Conservation (phyloP, 1,140 invertebrate genomes). For the Neodiprion virginianus region DNA sequence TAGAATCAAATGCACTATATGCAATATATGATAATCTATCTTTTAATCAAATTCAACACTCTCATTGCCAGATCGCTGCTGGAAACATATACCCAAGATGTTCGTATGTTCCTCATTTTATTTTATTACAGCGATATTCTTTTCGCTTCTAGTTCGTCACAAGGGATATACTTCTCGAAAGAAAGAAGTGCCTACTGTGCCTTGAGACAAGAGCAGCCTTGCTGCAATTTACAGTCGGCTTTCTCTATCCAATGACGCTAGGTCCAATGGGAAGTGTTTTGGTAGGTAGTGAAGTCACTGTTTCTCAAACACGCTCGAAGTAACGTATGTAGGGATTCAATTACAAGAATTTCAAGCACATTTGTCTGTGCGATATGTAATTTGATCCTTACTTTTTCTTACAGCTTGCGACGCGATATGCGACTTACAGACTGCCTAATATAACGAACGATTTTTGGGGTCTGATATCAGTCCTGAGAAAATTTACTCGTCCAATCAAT, state of each 20-base stretch:
- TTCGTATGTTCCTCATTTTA: too few species aligned
- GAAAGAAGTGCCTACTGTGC: conserved; percentile 59
- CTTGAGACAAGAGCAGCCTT: conserved; percentile 53
- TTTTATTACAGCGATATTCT: background rate
- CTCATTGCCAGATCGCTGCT: too few species aligned
- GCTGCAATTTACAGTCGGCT: conserved; percentile 46
- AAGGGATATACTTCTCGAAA: conserved; percentile 53
- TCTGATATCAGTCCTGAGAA: background rate
- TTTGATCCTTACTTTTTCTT: conserved; percentile 34
- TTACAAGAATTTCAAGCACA: conserved; percentile 7
- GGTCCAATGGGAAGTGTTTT: conserved; percentile 54
- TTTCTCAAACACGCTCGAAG: background rate
- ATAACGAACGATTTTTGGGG: background rate
- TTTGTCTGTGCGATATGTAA: background rate
- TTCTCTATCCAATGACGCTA: conserved; percentile 59
- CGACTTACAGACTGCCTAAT: conserved; percentile 55
- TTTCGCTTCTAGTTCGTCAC: conserved; percentile 54
- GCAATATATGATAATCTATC: too few species aligned
- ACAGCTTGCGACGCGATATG: conserved; percentile 57
- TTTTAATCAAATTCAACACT: too few species aligned
- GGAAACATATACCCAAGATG: too few species aligned
- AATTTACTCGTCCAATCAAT: background rate
- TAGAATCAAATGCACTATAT: too few species aligned
- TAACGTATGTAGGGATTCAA: background rate
- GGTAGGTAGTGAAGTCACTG: conserved; percentile 46